Base-by-base conservation (phyloP, 1,140 invertebrate genomes). In the Anadara kagoshimensis region DNA sequence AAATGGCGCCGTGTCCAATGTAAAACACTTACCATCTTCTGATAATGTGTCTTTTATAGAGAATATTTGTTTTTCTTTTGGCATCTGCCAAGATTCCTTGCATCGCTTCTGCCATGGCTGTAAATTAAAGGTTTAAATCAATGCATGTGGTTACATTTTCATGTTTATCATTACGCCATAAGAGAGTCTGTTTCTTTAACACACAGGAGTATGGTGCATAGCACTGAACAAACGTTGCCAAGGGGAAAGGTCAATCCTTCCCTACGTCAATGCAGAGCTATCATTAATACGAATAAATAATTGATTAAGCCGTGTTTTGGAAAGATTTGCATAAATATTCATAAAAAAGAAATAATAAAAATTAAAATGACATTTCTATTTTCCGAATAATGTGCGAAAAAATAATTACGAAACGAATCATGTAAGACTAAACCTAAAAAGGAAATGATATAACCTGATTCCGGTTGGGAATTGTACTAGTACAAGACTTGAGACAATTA, bases 31-130 rank as follows among this genome's bases (percentile, higher is more conserved):
- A 86, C 85, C 85, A 62, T 84, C 81, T 51, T 88, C 86, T 20
- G 84, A 84, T 24, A 88, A 75, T 57, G 70, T 78, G 58, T 79
- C 73, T 62, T 75, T 74, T 20, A 88, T 84, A n/a, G 16, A 74
- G 66, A 11, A 84, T 86, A 83, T 77, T 84, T 72, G 76, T 82
- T 29, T 83, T 85, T 54, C 79, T 83, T 71, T 83, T 85, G 77
- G 84, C 85, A 49, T 85, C 85, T 26, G 79, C 78, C 76, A 87
- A 78, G 49, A 87, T 72, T 62, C 79, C 83, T 57, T 84, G 80
- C 73, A 85, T 82, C 26, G 64, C 74, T 49, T 86, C 86, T 44
- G 84, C 75, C 86, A 87, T 87, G 69, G 62, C 80, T 53, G 20
- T 64, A 58, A 51, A 51, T 18, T 61, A n/a, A 41, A n/a, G 56